Conservation (phyloP, 2,888 invertebrate species). For the Eupeodes luniger region DNA sequence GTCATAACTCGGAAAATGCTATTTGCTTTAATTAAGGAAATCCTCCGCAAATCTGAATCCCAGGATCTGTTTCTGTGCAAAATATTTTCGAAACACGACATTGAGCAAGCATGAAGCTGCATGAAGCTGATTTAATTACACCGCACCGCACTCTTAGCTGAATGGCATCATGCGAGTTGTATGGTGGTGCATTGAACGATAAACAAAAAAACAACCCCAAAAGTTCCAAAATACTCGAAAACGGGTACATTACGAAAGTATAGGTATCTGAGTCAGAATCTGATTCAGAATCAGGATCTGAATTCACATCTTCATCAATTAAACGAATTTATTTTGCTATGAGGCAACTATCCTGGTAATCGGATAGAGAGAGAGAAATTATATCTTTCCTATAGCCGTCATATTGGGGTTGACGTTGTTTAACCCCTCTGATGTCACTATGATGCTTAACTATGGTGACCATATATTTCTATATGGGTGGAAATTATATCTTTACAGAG, state of each 20-base stretch:
- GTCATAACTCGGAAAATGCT: constrained; percentile 70
- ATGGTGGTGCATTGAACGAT: constrained; percentile 47
- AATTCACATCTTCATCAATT: constrained; percentile 59
- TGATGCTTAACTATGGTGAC: background rate
- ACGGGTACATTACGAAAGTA: background rate
- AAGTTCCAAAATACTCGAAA: constrained; percentile 5
- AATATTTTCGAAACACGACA: constrained; percentile 46
- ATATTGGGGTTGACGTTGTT: constrained; percentile 4
- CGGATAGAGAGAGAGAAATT: constrained; percentile 33
- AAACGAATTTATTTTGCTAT: constrained; percentile 63
- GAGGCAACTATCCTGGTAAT: constrained; percentile 32
- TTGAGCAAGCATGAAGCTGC: constrained; percentile 66
- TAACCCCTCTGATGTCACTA: constrained; percentile 4
- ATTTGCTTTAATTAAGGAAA: constrained; percentile 76
- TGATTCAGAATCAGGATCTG: constrained; percentile 29
- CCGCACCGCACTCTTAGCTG: constrained; percentile 34
- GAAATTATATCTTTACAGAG: no score
- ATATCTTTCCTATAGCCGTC: background rate
- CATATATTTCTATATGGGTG: background rate
- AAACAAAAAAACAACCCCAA: constrained; percentile 58
- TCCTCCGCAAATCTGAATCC: constrained; percentile 63
- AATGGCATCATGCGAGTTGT: constrained; percentile 26
- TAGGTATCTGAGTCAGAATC: constrained; percentile 10
- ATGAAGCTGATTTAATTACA: constrained; percentile 73
- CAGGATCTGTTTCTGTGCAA: constrained; percentile 50